Evolutionary conservation across 2,888 invertebrate genomes (phyloP).

Genomic region (Ophraella communa): DNA sequence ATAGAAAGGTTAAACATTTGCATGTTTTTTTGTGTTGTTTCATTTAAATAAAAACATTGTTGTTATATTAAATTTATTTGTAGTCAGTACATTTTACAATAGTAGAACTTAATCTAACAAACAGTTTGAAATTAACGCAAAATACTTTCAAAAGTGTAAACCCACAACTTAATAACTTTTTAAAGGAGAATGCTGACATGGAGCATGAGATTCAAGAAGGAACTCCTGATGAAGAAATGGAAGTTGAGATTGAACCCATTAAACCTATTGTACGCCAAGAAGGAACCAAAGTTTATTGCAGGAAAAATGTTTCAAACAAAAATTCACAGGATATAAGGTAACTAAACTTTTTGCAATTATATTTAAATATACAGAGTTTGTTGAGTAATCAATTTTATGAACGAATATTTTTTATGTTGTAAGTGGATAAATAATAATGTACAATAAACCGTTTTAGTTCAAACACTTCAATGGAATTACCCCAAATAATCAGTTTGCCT

Average conservation of each 20-base stretch:
- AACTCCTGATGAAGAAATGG: slow-evolving; percentile 24
- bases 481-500: neutral
- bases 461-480: neutral
- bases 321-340: slow-evolving; percentile 7
- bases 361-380: too few species aligned
- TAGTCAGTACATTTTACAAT: slow-evolving; percentile 40
- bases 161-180: slow-evolving; percentile 46
- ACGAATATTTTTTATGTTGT: too few species aligned
- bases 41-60: too few species aligned
- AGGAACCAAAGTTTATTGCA: slow-evolving; percentile 53
- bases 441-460: neutral
- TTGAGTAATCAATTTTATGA: too few species aligned
- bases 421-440: too few species aligned
- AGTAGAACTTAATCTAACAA: slow-evolving; percentile 49
- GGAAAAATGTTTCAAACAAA: slow-evolving; percentile 35
- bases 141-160: neutral
- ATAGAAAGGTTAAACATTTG: too few species aligned
- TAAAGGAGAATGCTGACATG: slow-evolving; percentile 59
- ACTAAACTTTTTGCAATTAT: too few species aligned
- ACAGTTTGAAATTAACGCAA: slow-evolving; percentile 30
- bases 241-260: slow-evolving; percentile 44
- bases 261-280: slow-evolving; percentile 58
- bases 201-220: slow-evolving; percentile 44
- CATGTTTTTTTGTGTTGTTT: too few species aligned
- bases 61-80: neutral